A percentile compares a stretch with the other conserved stretches of the same genome.
Evolutionary conservation across 37 sponge, comb jelly and placozoan species (phyloP).

Genomic region (Cladorhizidae sp.): DNA sequence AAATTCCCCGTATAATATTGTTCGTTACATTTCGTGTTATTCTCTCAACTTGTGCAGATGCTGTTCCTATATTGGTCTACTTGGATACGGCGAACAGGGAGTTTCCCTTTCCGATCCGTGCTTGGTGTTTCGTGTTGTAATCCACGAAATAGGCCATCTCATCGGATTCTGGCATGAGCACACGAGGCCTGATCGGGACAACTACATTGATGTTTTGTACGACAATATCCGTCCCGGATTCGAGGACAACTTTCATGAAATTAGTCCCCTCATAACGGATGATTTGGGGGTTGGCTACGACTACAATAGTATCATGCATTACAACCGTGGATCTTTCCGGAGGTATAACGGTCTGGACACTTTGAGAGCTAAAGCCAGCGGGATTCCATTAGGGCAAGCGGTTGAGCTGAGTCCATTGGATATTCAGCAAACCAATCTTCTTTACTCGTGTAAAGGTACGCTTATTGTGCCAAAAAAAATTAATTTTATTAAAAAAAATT

Average conservation of each 20-base stretch:
- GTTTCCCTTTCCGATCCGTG: slow-evolving; percentile 30
- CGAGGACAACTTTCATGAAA: slow-evolving; percentile 43
- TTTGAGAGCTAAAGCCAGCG: slow-evolving; percentile 34
- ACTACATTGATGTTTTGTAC: slow-evolving; percentile 38
- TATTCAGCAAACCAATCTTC: slow-evolving; percentile 58
- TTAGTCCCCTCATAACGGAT: slow-evolving; percentile 15
- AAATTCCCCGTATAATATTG: too few species aligned
- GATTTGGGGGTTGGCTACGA: slow-evolving; percentile 77
- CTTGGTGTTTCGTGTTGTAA: slow-evolving; percentile 10
- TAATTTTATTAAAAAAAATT: too few species aligned
- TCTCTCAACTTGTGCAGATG: slow-evolving; percentile 24
- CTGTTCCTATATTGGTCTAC: slow-evolving; percentile 60
- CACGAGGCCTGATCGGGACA: slow-evolving; percentile 64
- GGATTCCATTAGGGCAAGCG: slow-evolving; percentile 59
- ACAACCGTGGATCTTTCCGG: slow-evolving; percentile 29
- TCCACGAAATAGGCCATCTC: slow-evolving; percentile 74
- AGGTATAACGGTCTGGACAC: slow-evolving; percentile 14
- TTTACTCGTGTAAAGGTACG: slow-evolving; percentile 25
- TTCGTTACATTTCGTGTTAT: too few species aligned
- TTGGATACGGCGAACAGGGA: slow-evolving; percentile 26
- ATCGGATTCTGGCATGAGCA: slow-evolving; percentile 84
- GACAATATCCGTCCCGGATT: slow-evolving; percentile 33
- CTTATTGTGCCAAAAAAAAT: too few species aligned
- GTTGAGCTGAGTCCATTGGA: slow-evolving; percentile 57
- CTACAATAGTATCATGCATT: slow-evolving; percentile 90